phyloP scores from a whole-genome alignment of 2,888 invertebrate species.

The Gymnosoma rotundatum region DNA sequence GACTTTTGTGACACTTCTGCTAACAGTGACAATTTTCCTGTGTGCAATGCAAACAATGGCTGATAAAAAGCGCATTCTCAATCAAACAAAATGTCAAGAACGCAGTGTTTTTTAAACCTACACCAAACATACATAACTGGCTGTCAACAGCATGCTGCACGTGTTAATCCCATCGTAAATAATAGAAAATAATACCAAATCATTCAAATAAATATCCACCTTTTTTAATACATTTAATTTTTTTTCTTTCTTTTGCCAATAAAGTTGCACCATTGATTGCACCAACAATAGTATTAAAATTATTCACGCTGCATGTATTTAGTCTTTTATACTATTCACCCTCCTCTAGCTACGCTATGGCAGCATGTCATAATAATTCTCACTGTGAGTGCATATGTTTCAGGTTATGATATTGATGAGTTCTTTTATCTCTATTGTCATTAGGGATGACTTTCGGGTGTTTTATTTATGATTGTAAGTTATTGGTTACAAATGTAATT shows the following conservation, averaged over 20 bases:
- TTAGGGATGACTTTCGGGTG: slow-evolving; percentile 11
- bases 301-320: background rate
- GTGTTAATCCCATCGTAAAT: slow-evolving; percentile 58
- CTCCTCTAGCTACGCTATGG: background rate
- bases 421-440: slow-evolving; percentile 1
- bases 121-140: slow-evolving; percentile 15
- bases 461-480: slow-evolving; percentile 28
- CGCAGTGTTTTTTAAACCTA: background rate
- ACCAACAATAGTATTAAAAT: slow-evolving; percentile 1
- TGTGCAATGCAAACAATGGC: slow-evolving; percentile 3
- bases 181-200: slow-evolving; percentile 51
- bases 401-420: slow-evolving; percentile 56
- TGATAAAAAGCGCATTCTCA: slow-evolving; percentile 30
- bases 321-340: slow-evolving; percentile 21
- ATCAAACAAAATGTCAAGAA: background rate
- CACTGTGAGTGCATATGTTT: slow-evolving; percentile 27
- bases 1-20: slow-evolving; percentile 47
- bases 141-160: slow-evolving; percentile 40
- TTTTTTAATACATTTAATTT: slow-evolving; percentile 11
- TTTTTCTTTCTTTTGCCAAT: background rate
- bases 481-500: slow-evolving; percentile 22
- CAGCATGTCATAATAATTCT: background rate
- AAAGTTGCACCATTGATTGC: slow-evolving; percentile 17
- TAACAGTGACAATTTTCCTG: background rate
- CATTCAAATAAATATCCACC: slow-evolving; percentile 49